Evolutionary conservation across 2,797 vertebrate species (phyloP), one percentile per base, ranked within the genome.

Genomic region (Poecilia picta): DNA sequence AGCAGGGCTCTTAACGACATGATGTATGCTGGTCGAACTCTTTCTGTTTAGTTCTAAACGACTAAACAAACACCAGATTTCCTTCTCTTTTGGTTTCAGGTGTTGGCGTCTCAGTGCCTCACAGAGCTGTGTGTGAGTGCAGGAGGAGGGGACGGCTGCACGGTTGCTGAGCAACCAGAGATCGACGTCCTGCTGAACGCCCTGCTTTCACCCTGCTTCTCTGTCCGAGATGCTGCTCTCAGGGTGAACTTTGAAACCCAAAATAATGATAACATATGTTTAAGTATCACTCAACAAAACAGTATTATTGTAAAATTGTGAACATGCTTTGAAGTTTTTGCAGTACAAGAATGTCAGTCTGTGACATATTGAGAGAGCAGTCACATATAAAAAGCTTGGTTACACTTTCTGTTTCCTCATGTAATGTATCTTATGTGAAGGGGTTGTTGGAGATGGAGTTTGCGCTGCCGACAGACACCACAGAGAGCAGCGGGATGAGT

Each of bases 371-470:
- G 49, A 10, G 49, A 53, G 49, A 53, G 49, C 49, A 6, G 28
- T 59, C 57, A 59, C 28, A 31, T 15, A 16, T 31, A 6, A 3
- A 3, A 43, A 25, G 36, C 20, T 33, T 18, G 18, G 20, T 23
- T 31, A 31, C 57, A 31, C 57, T 13, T 43, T 70, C 23, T 43
- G 41, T 45, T 43, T 43, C 8, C 25, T 28, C 39, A 25, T 41
- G 8, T 46, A 5, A 41, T 25, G 36, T 28, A 1, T 71, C 62
- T 8, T 74, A 43, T 81, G 55, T 75, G 28, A 87, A 99, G 98
- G 98, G 97, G 4, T 91, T 99, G 92, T 92, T 97, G 96, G 98
- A 98, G 80, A 96, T 99, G 92, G 96, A 98, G 85, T 96, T 99
- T 94, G 98, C 99, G 6, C 92, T 99, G 36, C 96, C 98, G n/a